Evolutionary conservation across 1,140 invertebrate species (phyloP).

Genomic region (Neodiprion lecontei): DNA sequence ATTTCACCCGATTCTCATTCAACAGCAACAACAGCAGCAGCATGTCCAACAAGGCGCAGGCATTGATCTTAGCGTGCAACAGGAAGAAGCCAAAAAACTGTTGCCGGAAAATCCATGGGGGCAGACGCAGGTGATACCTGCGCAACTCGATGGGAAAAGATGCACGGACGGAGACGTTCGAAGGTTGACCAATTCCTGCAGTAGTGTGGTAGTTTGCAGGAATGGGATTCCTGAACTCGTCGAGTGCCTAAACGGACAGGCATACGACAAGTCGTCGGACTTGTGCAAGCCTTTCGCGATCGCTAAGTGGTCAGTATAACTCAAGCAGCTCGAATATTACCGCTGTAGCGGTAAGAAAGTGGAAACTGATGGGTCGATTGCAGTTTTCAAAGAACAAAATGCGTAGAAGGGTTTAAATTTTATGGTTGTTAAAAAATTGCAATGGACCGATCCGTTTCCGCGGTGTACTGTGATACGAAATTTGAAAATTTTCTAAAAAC

Average conservation of each 20-base stretch:
- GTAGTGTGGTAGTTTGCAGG: constrained; percentile 49
- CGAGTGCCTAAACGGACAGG: constrained; percentile 42
- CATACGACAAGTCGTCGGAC: constrained; percentile 46
- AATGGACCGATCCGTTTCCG: no score
- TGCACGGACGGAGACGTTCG: constrained; percentile 47
- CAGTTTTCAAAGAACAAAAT: no score
- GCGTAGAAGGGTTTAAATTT: no score
- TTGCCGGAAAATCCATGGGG: constrained; percentile 40
- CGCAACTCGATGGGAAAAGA: constrained; percentile 34
- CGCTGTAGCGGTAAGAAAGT: no score
- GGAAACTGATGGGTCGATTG: no score
- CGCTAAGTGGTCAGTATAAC: constrained; percentile 47
- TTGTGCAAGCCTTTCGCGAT: constrained; percentile 42
- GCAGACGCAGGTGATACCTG: constrained; percentile 36
- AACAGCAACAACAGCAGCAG: constrained; percentile 8
- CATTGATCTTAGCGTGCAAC: not conserved
- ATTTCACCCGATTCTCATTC: constrained; percentile 17
- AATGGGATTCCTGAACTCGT: constrained; percentile 42
- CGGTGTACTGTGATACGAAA: no score
- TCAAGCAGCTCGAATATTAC: no score
- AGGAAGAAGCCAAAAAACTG: constrained; percentile 19
- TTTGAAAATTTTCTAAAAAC: not conserved
- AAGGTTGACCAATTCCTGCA: constrained; percentile 46
- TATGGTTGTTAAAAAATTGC: no score
- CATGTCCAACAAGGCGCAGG: not conserved